Percentiles rank a stretch among this genome's conserved stretches.
phyloP scores from a whole-genome alignment of 1,140 invertebrate species.

The Meloidogyne floridensis region DNA sequence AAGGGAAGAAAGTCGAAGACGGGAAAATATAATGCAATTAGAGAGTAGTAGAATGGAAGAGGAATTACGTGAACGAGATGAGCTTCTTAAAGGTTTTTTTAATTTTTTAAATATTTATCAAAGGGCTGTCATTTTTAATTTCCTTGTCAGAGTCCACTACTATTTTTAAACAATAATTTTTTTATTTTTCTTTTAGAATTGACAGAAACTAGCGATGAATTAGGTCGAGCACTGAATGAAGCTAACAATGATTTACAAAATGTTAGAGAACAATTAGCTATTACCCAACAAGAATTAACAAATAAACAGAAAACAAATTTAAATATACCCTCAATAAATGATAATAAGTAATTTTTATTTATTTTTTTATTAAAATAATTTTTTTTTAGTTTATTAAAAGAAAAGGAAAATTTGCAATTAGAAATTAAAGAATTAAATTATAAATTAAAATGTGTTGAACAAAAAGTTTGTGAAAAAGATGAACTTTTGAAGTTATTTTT shows the following conservation, averaged over 20 bases:
- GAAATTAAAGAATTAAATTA: slow-evolving; percentile 5
- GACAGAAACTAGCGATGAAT: slow-evolving; percentile 27
- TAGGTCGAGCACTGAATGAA: slow-evolving; percentile 24
- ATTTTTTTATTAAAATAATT: not conserved
- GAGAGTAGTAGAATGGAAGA: slow-evolving; percentile 12
- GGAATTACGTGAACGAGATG: slow-evolving; percentile 20
- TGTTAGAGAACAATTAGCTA: not conserved
- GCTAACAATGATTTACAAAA: slow-evolving; percentile 25
- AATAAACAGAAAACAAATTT: not conserved
- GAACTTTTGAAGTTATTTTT: not conserved
- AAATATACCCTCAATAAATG: not conserved
- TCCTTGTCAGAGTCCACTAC: too few species aligned
- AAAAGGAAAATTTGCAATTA: not conserved
- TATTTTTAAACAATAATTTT: not conserved
- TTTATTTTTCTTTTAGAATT: slow-evolving; percentile 1
- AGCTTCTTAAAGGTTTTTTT: slow-evolving; percentile 21
- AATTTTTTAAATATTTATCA: too few species aligned
- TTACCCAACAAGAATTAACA: not conserved
- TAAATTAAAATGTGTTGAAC: not conserved
- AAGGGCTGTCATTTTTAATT: too few species aligned
- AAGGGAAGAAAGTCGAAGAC: slow-evolving; percentile 3
- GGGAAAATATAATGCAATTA: not conserved
- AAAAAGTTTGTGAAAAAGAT: not conserved
- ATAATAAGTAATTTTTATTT: not conserved
- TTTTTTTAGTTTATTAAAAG: not conserved